Evolutionary conservation across 2,888 invertebrate genomes (phyloP).

Genomic region (Phragmatobia fuliginosa): DNA sequence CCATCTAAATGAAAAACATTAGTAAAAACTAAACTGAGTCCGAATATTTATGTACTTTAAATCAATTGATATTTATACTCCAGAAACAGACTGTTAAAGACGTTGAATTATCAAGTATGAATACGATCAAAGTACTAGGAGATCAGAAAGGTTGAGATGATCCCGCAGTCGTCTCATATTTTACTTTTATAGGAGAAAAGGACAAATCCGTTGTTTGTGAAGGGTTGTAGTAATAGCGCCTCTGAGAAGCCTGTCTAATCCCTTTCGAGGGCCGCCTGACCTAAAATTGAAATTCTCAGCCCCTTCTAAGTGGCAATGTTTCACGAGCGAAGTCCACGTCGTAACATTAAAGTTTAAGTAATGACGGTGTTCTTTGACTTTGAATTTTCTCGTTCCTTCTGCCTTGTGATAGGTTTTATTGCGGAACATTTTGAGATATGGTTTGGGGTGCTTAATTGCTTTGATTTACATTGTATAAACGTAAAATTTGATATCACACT

Average conservation of each 20-base stretch:
- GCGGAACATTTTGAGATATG: slow-evolving; percentile 54
- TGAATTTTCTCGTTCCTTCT: slow-evolving; percentile 54
- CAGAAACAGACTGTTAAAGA: slow-evolving; percentile 14
- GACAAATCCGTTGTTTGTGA: slow-evolving; percentile 67
- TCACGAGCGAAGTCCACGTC: slow-evolving; percentile 56
- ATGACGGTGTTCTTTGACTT: slow-evolving; percentile 58
- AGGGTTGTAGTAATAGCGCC: slow-evolving; percentile 62
- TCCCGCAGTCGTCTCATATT: slow-evolving; percentile 61
- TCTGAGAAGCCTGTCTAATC: slow-evolving; percentile 61
- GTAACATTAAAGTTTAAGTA: slow-evolving; percentile 67
- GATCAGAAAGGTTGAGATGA: slow-evolving; percentile 53
- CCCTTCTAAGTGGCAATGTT: slow-evolving; percentile 66
- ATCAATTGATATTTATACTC: not conserved
- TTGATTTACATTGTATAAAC: slow-evolving; percentile 32
- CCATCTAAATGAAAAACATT: not conserved
- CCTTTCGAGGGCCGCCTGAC: slow-evolving; percentile 61
- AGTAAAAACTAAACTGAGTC: not conserved
- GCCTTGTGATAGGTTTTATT: slow-evolving; percentile 51
- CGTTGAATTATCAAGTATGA: slow-evolving; percentile 39
- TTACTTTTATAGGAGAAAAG: slow-evolving; percentile 67
- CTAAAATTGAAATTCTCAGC: slow-evolving; percentile 72
- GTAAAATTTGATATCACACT: slow-evolving; percentile 13
- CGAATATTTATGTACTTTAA: not conserved
- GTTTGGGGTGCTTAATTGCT: slow-evolving; percentile 42
- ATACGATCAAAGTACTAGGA: slow-evolving; percentile 49